phyloP scores from a whole-genome alignment of 2,888 invertebrate genomes.

The Lottia gigantea region DNA sequence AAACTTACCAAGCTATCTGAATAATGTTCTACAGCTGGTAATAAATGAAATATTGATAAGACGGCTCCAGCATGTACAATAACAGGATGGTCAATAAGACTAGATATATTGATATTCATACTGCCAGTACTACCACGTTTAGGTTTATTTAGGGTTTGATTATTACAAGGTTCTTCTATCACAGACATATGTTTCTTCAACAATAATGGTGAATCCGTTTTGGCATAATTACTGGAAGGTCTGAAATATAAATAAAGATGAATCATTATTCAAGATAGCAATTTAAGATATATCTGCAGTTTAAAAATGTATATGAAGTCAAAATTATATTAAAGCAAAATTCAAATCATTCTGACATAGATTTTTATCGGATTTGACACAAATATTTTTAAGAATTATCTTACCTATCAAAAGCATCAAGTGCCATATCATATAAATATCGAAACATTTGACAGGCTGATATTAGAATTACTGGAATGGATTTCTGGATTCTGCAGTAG shows the following conservation, averaged over 20 bases:
- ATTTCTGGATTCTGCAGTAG: conserved; percentile 69
- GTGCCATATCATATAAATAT: conserved; percentile 91
- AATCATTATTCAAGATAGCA: neutral
- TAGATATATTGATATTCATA: conserved; percentile 48
- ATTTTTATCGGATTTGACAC: too few relatives aligned
- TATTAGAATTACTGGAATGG: conserved; percentile 81
- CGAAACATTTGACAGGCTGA: conserved; percentile 88
- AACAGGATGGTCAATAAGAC: conserved; percentile 79
- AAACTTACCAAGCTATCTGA: neutral
- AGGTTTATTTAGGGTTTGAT: conserved; percentile 35
- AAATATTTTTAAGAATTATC: conserved; percentile 13
- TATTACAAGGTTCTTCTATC: conserved; percentile 28
- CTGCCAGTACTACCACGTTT: conserved; percentile 65
- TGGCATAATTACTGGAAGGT: conserved; percentile 34
- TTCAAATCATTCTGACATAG: neutral
- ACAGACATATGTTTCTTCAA: conserved; percentile 46
- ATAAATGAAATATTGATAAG: conserved; percentile 87
- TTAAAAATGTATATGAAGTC: neutral
- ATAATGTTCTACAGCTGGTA: conserved; percentile 69
- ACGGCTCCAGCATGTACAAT: conserved; percentile 94
- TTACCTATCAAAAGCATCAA: conserved; percentile 94
- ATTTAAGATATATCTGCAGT: neutral
- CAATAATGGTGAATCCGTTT: conserved; percentile 45
- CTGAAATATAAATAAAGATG: conserved; percentile 29
- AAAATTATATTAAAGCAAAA: neutral